Percentiles rank a stretch among this genome's conserved stretches.
These are phyloP conservation scores for Cheirogaleus medius DNA, from an alignment of 2,113 vertebrate species.

Conservation along the genomic window DNA sequence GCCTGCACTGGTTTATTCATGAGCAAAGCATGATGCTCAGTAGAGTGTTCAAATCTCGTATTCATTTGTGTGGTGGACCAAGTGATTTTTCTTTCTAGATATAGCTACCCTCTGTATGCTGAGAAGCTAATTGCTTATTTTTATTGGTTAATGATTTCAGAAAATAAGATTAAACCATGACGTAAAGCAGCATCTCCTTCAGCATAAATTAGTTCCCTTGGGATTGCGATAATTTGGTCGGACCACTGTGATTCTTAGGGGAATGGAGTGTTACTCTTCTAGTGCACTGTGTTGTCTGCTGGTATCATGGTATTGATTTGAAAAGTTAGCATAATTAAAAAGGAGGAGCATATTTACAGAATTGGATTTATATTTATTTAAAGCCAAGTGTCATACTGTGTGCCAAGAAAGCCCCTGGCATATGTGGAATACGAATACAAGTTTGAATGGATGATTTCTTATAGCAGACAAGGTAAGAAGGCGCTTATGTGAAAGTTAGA, in stretches of 20 bases:
- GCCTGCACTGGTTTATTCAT: not conserved
- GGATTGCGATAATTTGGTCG: not conserved
- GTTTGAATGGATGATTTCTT: not conserved
- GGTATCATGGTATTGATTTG: not conserved
- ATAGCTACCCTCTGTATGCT: not conserved
- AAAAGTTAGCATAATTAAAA: constrained; percentile 23
- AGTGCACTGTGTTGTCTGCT: not conserved
- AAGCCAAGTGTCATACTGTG: not conserved
- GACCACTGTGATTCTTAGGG: not conserved
- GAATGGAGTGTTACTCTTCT: not conserved
- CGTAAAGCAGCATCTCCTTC: not conserved
- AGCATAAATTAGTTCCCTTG: not conserved
- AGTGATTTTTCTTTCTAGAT: not conserved
- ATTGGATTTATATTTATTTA: constrained; percentile 1
- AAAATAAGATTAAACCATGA: constrained; percentile 30
- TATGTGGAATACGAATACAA: not conserved
- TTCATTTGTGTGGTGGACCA: not conserved
- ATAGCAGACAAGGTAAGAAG: not conserved
- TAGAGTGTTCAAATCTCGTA: not conserved
- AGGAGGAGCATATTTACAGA: not conserved
- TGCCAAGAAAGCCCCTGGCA: not conserved
- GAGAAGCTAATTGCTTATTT: constrained; percentile 22
- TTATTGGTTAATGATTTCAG: constrained; percentile 33
- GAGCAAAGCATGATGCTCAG: not conserved
- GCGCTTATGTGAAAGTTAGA: not conserved